Evolutionary conservation across 2,797 vertebrate species (phyloP), one percentile per base, ranked within the genome.

Genomic region (Paedocypris micromegethes): DNA sequence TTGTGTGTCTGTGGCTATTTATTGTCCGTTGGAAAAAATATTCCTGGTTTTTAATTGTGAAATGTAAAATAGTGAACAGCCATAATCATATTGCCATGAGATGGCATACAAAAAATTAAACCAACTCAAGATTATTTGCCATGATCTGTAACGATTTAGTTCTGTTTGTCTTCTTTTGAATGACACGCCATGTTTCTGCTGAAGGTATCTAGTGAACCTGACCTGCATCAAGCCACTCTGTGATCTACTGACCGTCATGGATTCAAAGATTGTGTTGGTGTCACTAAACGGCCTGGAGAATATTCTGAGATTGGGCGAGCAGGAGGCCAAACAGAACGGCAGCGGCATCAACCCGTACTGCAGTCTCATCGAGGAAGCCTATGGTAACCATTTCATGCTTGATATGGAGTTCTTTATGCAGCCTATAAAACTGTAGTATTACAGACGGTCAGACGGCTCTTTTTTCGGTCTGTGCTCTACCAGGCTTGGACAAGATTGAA

Each of bases 181-280:
- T 54, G 47, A 44, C 5, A 43, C 40, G 48, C 2, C 53, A 9
- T 62, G 3, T 3, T 68, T 71, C 73, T 45, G 80, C 49, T 40
- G 1, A 64, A 99, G 97, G 73, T 99, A 98, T 77, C 84, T 99
- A 78, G 97, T 97, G 43, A 96, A 96, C 78, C 77, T 98, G 84
- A 94, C 95, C 64, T 98, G 95, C 66, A 98, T 99, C 81, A 98
- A 98, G 66, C 95, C 96, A 0, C 85, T 98, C 1, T 99, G 97
- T 57, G 96, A 99, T 75, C 91, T 99, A 77, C 88, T 99, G 73
- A 98, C 95, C 0, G 95, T 98, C 70, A 98, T 98, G 97, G 96
- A 99, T 86, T 94, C 94, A 0, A 99, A 98, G 91, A 98, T 99
- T 2, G 96, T 99, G 3, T 95, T 98, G 80, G 96, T 98, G 7